Evolutionary conservation across 2,888 invertebrate species (phyloP).

Genomic region (Augochlorella aurata): DNA sequence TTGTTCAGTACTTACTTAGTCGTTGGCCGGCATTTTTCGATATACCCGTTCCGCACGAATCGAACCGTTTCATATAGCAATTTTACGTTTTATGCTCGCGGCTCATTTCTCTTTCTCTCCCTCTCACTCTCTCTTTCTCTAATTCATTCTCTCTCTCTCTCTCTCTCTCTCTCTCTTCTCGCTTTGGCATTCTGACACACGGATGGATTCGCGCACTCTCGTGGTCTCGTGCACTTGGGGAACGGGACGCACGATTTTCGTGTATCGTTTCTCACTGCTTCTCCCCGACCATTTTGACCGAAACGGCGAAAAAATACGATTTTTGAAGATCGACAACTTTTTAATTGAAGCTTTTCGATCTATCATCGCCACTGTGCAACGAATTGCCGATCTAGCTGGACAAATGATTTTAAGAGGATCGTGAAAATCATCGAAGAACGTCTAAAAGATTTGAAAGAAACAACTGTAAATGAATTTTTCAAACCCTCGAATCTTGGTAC

Average conservation of each 20-base stretch:
- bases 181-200: not conserved
- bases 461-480: no score
- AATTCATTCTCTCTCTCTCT: not conserved
- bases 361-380: not conserved
- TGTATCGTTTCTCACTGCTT: conserved; percentile 14
- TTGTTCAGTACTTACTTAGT: conserved; percentile 71
- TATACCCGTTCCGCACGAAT: conserved; percentile 53
- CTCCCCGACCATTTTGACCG: not conserved
- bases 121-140: not conserved
- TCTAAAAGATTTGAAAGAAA: no score
- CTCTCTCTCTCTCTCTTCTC: not conserved
- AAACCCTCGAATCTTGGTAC: no score
- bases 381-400: not conserved
- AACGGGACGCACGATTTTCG: not conserved
- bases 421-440: not conserved
- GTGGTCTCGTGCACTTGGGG: not conserved
- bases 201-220: conserved; percentile 7
- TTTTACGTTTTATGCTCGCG: not conserved
- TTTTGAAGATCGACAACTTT: not conserved
- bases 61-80: conserved; percentile 14
- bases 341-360: not conserved
- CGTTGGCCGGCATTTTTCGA: conserved; percentile 59
- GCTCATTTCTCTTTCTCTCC: not conserved
- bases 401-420: not conserved
- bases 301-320: not conserved